Evolutionary conservation across 2,113 vertebrate species (phyloP), one percentile per base, ranked within the genome.

Genomic region (Gasterosteus aculeatus): DNA sequence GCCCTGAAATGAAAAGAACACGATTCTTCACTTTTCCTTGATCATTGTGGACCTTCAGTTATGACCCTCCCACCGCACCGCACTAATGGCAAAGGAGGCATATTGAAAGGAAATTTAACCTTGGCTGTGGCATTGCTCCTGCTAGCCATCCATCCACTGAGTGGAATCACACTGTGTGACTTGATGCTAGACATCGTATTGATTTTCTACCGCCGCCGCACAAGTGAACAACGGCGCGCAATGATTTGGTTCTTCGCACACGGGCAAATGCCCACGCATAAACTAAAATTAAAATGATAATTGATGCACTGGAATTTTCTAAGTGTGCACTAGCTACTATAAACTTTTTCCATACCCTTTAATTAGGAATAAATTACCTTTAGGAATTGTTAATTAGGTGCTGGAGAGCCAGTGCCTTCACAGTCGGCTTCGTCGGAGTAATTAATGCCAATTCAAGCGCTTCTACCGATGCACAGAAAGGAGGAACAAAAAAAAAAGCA

Each of bases 291-390:
- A 35, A 58, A 84, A 80, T 77, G 66, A 87, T 85, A 86, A 91
- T 89, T 90, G 84, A 87, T 53, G 81, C 35, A 75, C 73, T 83
- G 61, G 72, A 66, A 89, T 87, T 87, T 89, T 64, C 29, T 42
- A 19, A 33, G 14, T 61, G 65, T 66, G 26, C 26, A 15, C 33
- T 68, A 75, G 68, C 69, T 49, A 75, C 77, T 65, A 64, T 81
- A 83, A 88, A 80, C 68, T 85, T 79, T 44, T 78, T 74, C 76
- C 63, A 38, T 69, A 73, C 65, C 78, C 65, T 87, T 84, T 87
- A 87, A 88, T 91, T 88, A 91, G 81, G 64, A 42, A 80, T 75
- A 69, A 80, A 92, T 87, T 77, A 89, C 90, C 69, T 91, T 89
- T 81, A 75, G 63, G 58, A 78, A 79, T 85, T 85, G 86, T 89